Percentiles rank a stretch among this genome's conserved stretches.
phyloP scores from a whole-genome alignment of 2,113 vertebrate species.

The Neodon shergylaensis region DNA sequence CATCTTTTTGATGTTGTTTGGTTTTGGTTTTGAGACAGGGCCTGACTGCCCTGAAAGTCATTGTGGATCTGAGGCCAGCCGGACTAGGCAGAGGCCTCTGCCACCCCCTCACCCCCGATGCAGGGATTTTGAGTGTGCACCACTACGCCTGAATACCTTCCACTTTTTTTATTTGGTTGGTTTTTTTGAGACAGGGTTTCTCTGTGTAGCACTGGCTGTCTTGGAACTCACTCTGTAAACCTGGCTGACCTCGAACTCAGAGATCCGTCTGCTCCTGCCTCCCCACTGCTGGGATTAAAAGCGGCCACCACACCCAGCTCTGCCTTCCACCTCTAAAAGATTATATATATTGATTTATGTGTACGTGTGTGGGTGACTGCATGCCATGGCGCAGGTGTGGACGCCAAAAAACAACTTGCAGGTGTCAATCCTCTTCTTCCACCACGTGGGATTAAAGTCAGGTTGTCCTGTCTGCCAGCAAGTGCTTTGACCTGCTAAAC shows the following conservation, averaged over 20 bases:
- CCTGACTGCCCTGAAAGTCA: background rate
- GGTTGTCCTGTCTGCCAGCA: background rate
- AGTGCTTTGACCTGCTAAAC: background rate
- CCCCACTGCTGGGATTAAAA: background rate
- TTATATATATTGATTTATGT: background rate
- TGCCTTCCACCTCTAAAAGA: background rate
- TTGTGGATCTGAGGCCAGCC: too few species aligned
- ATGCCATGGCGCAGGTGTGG: background rate
- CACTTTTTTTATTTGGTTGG: background rate
- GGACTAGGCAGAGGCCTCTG: too few species aligned
- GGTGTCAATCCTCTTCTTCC: background rate
- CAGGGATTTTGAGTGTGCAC: background rate
- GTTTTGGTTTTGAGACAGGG: background rate
- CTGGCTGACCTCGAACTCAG: background rate
- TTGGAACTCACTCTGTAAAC: background rate
- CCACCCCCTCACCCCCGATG: background rate
- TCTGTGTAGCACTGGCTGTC: background rate
- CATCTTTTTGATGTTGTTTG: background rate
- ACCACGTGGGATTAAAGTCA: background rate
- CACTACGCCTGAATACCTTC: background rate
- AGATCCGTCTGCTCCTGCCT: background rate
- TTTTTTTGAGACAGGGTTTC: background rate
- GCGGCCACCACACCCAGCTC: background rate
- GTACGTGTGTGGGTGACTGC: background rate
- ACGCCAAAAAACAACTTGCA: background rate